Conservation (phyloP, 1,140 invertebrate species). For the Rhyzopertha dominica region DNA sequence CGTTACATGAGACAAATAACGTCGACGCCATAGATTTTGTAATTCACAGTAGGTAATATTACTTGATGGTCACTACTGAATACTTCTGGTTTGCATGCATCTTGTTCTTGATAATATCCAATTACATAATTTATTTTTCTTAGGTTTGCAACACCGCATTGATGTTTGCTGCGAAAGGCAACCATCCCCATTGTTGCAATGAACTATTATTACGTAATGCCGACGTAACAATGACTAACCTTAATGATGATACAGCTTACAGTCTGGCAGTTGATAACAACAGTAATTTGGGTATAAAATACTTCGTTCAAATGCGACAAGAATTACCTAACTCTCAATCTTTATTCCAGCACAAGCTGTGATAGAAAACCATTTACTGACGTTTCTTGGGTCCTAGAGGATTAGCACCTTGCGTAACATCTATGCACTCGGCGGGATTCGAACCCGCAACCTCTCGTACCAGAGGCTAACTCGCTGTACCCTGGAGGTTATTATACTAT, state of each 20-base stretch:
- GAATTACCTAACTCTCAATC: slow-evolving; percentile 12
- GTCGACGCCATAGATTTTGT: too few relatives aligned
- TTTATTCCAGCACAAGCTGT: slow-evolving; percentile 54
- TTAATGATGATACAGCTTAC: slow-evolving; percentile 75
- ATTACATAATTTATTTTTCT: too few relatives aligned
- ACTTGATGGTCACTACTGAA: too few relatives aligned
- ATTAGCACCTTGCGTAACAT: too few relatives aligned
- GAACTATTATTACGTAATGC: slow-evolving; percentile 73
- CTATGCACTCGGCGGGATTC: too few relatives aligned
- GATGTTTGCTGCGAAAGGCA: slow-evolving; percentile 82
- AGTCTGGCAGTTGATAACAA: slow-evolving; percentile 69
- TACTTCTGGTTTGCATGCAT: too few relatives aligned
- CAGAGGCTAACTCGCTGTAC: too few relatives aligned
- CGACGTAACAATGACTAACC: slow-evolving; percentile 72
- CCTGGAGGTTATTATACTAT: too few relatives aligned
- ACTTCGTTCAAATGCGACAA: neutral
- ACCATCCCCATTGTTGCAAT: slow-evolving; percentile 80
- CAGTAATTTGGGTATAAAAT: slow-evolving; percentile 52
- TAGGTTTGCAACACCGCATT: slow-evolving; percentile 81
- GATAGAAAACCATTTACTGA: slow-evolving; percentile 52
- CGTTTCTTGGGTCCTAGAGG: slow-evolving; percentile 26
- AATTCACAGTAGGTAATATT: too few relatives aligned
- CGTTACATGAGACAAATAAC: too few relatives aligned
- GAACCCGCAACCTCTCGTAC: too few relatives aligned
- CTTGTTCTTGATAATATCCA: too few relatives aligned